phyloP scores from a whole-genome alignment of 2,797 vertebrate genomes.

The Rhynchonycteris naso region DNA sequence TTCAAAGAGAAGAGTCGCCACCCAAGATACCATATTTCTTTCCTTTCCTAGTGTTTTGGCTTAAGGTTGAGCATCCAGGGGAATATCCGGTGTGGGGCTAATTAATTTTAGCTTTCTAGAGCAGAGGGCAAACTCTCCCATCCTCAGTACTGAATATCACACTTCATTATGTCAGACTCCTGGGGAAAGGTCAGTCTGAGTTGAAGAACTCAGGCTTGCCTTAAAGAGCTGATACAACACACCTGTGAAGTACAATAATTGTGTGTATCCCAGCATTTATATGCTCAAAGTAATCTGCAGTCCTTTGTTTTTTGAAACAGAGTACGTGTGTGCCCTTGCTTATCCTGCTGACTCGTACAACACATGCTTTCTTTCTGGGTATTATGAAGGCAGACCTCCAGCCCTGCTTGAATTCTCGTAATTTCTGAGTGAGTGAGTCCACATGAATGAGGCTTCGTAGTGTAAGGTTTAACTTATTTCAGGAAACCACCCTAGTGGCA shows the following conservation, averaged over 20 bases:
- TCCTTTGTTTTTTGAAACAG: neutral
- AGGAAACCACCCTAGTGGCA: neutral
- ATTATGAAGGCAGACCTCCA: neutral
- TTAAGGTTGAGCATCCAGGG: neutral
- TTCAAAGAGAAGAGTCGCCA: neutral
- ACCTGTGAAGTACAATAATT: neutral
- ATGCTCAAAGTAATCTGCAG: neutral
- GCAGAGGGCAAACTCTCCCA: neutral
- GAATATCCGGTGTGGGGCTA: neutral
- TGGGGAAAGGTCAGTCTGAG: neutral
- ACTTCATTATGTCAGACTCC: neutral
- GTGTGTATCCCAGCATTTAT: neutral
- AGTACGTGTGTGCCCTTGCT: neutral
- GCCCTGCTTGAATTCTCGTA: neutral
- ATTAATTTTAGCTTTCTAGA: constrained; percentile 23
- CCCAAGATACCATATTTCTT: neutral
- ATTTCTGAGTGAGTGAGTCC: neutral
- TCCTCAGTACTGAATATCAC: neutral
- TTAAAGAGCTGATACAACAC: neutral
- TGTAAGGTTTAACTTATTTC: neutral
- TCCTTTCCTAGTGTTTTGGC: neutral
- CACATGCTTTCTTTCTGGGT: neutral
- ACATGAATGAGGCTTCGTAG: neutral
- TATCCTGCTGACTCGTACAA: neutral
- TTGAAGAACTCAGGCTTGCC: neutral